Percentiles rank a stretch among this genome's conserved stretches.
phyloP scores from a whole-genome alignment of 2,888 invertebrate genomes.

The Gymnosoma rotundatum region DNA sequence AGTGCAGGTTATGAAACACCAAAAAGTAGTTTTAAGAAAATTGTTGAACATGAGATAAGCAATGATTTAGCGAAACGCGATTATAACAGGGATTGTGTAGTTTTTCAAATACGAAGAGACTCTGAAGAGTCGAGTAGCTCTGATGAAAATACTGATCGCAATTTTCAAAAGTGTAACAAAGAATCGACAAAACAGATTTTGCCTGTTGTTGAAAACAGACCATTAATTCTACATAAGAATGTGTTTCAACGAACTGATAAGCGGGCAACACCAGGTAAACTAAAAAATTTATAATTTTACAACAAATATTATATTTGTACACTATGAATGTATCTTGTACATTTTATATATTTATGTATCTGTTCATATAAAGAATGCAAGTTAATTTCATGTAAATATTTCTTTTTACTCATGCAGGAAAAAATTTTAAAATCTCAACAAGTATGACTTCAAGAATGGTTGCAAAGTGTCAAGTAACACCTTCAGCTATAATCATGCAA shows the following conservation, averaged over 20 bases:
- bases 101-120: constrained; percentile 45
- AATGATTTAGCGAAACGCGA: background rate
- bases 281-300: background rate
- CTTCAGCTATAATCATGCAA: constrained; percentile 56
- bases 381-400: too few species aligned
- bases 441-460: constrained; percentile 18
- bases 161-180: background rate
- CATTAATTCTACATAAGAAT: background rate
- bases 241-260: background rate
- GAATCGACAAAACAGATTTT: constrained; percentile 2
- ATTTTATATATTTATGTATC: too few species aligned
- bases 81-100: constrained; percentile 17
- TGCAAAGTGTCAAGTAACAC: constrained; percentile 50
- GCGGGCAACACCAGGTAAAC: constrained; percentile 31
- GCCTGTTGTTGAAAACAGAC: background rate
- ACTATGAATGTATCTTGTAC: background rate
- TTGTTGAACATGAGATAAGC: too few species aligned
- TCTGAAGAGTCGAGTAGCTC: constrained; percentile 1
- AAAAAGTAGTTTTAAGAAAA: too few species aligned
- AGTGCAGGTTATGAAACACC: too few species aligned
- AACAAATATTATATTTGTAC: background rate
- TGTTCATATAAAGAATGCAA: too few species aligned
- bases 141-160: constrained; percentile 16
- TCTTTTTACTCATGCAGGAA: constrained; percentile 5
- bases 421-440: constrained; percentile 9